Base-by-base conservation (phyloP, 1,140 invertebrate species). In the Hyphantria cunea region DNA sequence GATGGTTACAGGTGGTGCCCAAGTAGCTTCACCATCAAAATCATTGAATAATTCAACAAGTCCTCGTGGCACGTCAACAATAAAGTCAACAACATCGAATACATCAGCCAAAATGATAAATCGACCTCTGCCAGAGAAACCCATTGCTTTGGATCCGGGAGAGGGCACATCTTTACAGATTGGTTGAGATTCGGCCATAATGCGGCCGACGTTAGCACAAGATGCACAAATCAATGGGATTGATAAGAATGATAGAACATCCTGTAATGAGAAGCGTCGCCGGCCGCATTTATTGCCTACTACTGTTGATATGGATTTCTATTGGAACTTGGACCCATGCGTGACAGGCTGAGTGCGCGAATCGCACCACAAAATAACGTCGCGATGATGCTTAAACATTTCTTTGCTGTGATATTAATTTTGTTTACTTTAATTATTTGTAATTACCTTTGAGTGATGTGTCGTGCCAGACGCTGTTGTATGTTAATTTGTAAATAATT, bases 51-150 rank as follows among this genome's bases (percentile, higher is more conserved):
- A 34, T 7, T 65, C 64, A 2, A 55, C 9, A 6, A 42, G 53
- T 45, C 13, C 53, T 25, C 53, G 41, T 0, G 42, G 53, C 12
- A 48, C 62, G 37, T 60, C 56, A 5, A 60, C 56, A 0, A 60
- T 60, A 8, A 78, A 88, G 72, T 86, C 91, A 3, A 80, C 78
- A 9, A 66, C 83, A 37, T 92, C 92, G 9, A 91, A 90, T 13
- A 86, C 89, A 3, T 90, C 91, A 3, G 89, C 82, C 7, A 93
- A 92, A 72, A 94, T 94, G 93, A 92, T 93, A 14, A 94, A 94
- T 64, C 91, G 94, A 63, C 95, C 95, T 2, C 82, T 95, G 31
- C 94, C 94, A 0, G 93, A 92, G 32, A 95, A 95, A 82, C 94
- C 95, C 6, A 81, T 84, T 84, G 48, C 65, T 51, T 54, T 76